phyloP scores from a whole-genome alignment of 2,888 invertebrate genomes.

The Lysandra bellargus region DNA sequence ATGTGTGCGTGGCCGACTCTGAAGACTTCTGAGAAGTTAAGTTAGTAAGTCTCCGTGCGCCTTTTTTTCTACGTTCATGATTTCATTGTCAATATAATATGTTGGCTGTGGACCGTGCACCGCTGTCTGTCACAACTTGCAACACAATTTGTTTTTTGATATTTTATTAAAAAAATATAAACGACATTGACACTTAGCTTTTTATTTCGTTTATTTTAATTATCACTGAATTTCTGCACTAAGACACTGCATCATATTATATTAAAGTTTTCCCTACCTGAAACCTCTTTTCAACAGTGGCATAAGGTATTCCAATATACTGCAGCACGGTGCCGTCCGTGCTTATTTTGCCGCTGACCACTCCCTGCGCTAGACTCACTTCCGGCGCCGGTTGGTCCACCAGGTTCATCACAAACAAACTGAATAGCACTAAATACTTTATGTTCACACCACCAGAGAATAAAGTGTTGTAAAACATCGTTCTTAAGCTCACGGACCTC shows the following conservation, averaged over 20 bases:
- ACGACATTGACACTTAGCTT: neutral
- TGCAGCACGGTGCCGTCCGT: constrained; percentile 64
- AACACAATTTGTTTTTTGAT: neutral
- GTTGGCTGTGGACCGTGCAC: neutral
- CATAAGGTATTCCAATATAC: constrained; percentile 71
- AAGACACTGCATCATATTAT: neutral
- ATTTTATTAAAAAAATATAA: neutral
- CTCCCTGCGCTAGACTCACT: constrained; percentile 64
- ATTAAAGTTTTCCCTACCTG: constrained; percentile 50
- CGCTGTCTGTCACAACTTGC: neutral
- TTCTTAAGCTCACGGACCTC: neutral
- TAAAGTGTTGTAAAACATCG: neutral
- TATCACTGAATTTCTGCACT: neutral
- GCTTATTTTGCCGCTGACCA: constrained; percentile 64
- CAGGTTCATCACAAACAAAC: constrained; percentile 62
- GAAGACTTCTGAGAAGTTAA: no score
- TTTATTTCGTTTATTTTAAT: neutral
- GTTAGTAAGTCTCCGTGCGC: no score
- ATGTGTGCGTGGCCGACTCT: no score
- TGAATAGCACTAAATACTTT: constrained; percentile 61
- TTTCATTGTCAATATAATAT: neutral
- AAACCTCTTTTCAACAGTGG: constrained; percentile 62
- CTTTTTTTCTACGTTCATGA: neutral
- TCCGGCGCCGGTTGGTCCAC: constrained; percentile 70
- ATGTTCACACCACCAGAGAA: neutral